Evolutionary conservation across 1,140 invertebrate genomes (phyloP), one percentile per base, ranked within the genome.

Genomic region (Paraescarpia echinospica): DNA sequence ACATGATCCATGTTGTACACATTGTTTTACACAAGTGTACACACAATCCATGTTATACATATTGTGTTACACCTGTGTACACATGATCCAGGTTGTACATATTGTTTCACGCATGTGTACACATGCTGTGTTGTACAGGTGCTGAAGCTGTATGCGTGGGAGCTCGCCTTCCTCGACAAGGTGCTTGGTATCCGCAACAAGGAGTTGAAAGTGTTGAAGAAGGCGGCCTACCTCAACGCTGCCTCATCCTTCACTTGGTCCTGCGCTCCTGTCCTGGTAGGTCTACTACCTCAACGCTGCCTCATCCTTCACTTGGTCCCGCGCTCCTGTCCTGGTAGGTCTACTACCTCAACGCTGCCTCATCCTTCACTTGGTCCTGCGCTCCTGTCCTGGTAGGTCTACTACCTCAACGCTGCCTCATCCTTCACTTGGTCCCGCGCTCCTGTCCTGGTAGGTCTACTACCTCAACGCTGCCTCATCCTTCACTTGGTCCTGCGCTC

Each of bases 201-300:
- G 92, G 96, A 97, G 94, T 92, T 97, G 8, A 93, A 94, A 9
- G 94, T 96, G 77, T 31, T 77, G 9, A 94, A 94, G 92, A 95
- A 94, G 92, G 94, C 95, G 35, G 95, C 96, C 6, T 95, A 96
- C 92, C 92, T 96, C 1, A 94, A 93, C 91, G 95, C 95, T 48
- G 97, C 97, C 33, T 98, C 98, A 27, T 98, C 98, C 89, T 98
- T 99, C 95, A 97, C 98, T 93, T 99, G 98, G 98, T 91, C 35
- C 12, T 90, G 34, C 12, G 59, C 93, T 8, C 93, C 93, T 8
- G 90, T 90, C 35, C 91, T 93, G 34, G 93, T 93, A 33, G 33
- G 89, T 33, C 1, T 34, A 4, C 41, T 4, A 41, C 41, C 92
- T 96, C 4, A 95, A 94, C 91, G 95, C 95, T 51, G 97, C 97